phyloP scores from a whole-genome alignment of 2,113 vertebrate genomes.

The Nycticryphes semicollaris region DNA sequence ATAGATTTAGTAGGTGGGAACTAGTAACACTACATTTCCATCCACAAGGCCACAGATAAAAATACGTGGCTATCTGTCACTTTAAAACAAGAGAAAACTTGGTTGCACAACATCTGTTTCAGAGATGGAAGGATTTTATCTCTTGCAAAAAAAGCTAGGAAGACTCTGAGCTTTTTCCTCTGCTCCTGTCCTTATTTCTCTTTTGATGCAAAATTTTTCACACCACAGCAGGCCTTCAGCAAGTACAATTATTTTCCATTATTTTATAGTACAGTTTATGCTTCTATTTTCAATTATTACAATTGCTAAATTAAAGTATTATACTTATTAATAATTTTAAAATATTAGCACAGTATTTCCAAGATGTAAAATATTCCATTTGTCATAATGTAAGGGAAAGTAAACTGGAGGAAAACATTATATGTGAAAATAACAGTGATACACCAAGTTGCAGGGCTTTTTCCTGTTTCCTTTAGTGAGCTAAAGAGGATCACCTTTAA shows the following conservation, averaged over 20 bases:
- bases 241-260: neutral
- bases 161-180: neutral
- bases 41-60: neutral
- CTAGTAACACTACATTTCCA: neutral
- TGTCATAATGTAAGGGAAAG: neutral
- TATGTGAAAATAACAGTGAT: neutral
- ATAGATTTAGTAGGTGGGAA: neutral
- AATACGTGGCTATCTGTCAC: neutral
- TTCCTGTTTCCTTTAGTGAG: neutral
- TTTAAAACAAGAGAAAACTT: neutral
- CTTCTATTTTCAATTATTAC: neutral
- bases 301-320: neutral
- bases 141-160: neutral
- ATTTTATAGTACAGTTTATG: neutral
- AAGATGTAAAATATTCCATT: neutral
- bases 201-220: neutral
- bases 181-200: neutral
- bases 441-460: neutral
- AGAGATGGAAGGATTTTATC: neutral
- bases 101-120: neutral
- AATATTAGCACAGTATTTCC: neutral
- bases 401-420: neutral
- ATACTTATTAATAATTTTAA: neutral
- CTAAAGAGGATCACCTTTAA: neutral
- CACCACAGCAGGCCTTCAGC: neutral